A percentile compares a stretch with the other conserved stretches of the same genome.
Evolutionary conservation across 2,888 invertebrate genomes (phyloP).

Genomic region (Myathropa florea): DNA sequence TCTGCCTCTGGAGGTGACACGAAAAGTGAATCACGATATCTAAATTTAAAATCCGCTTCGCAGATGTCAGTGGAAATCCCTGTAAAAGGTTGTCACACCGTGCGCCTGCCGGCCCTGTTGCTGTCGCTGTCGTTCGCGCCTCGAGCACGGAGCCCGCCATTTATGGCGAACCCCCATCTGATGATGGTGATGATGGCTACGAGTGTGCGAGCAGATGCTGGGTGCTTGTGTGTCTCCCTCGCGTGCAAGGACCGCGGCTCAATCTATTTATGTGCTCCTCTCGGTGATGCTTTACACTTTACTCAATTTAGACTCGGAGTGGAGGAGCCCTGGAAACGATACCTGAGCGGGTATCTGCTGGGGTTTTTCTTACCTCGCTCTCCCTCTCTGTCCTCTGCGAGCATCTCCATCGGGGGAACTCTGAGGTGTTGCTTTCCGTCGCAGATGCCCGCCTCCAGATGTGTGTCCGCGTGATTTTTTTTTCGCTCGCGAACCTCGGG

Average conservation of each 20-base stretch:
- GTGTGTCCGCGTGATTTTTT: background rate
- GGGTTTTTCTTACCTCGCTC: background rate
- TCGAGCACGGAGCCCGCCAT: conserved; percentile 32
- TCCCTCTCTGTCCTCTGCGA: background rate
- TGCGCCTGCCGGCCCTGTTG: conserved; percentile 4
- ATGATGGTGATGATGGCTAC: conserved; percentile 18
- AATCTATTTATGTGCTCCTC: conserved; percentile 39
- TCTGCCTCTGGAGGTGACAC: background rate
- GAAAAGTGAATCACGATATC: conserved; percentile 55
- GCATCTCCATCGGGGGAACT: background rate
- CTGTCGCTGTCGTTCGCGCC: conserved; percentile 45
- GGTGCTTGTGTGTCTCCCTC: background rate
- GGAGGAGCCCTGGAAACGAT: background rate
- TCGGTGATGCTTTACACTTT: conserved; percentile 28
- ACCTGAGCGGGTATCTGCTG: background rate
- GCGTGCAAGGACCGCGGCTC: background rate
- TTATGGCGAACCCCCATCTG: conserved; percentile 39
- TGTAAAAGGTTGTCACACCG: conserved; percentile 14
- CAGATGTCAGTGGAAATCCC: conserved; percentile 21
- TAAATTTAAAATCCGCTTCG: conserved; percentile 52
- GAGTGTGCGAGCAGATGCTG: background rate
- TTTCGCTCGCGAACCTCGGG: conserved; percentile 3
- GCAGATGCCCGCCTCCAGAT: background rate
- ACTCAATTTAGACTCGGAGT: conserved; percentile 8
- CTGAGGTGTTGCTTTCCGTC: background rate